phyloP scores from a whole-genome alignment of 1,140 invertebrate species.

The Dufourea novaeangliae region DNA sequence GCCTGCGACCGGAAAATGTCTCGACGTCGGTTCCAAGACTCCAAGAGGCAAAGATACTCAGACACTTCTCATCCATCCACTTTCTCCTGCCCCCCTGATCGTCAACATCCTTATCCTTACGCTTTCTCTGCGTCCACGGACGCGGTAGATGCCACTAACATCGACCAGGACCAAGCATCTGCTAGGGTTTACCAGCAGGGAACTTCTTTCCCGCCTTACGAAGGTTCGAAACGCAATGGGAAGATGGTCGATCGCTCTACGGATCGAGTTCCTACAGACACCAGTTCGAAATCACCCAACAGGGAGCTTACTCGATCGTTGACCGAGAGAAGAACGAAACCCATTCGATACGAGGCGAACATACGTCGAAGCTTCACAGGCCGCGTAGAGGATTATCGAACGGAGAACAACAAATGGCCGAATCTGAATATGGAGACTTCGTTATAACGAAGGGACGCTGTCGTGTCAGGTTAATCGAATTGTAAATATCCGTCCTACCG shows the following conservation, averaged over 20 bases:
- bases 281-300: not conserved
- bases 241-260: not conserved
- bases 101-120: constrained; percentile 34
- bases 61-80: constrained; percentile 7
- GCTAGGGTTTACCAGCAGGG: constrained; percentile 28
- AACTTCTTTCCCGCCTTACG: constrained; percentile 59
- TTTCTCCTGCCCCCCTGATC: constrained; percentile 20
- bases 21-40: constrained; percentile 19
- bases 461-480: not conserved
- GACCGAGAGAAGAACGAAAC: constrained; percentile 70
- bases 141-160: constrained; percentile 7
- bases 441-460: constrained; percentile 66
- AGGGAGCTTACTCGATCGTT: constrained; percentile 69
- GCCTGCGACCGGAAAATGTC: constrained; percentile 36
- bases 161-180: not conserved
- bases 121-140: constrained; percentile 35
- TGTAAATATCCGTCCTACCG: constrained; percentile 61
- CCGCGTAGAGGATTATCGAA: constrained; percentile 59
- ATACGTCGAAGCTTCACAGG: constrained; percentile 71
- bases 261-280: not conserved
- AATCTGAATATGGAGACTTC: constrained; percentile 80
- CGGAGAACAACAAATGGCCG: constrained; percentile 63
- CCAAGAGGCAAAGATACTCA: constrained; percentile 6
- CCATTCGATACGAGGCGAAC: constrained; percentile 50
- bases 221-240: constrained; percentile 28